Percentiles rank a stretch among this genome's conserved stretches.
phyloP scores from a whole-genome alignment of 2,888 invertebrate genomes.

The Oegoconia quadripuncta region DNA sequence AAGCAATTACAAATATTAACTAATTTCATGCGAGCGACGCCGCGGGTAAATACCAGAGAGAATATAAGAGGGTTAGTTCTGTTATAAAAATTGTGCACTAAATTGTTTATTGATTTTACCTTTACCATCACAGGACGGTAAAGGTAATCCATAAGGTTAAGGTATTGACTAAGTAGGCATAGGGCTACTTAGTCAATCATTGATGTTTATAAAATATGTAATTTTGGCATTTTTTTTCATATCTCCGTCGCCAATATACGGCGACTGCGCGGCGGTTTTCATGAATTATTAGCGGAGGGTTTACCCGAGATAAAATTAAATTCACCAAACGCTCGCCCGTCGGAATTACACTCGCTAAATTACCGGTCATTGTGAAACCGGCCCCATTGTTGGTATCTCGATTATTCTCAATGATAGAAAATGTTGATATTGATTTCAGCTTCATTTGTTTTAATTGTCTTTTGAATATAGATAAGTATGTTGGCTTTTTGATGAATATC shows the following conservation, averaged over 20 bases:
- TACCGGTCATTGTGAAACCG: conserved; percentile 55
- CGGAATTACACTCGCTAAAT: conserved; percentile 58
- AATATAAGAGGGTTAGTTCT: too few species aligned
- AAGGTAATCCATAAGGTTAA: too few species aligned
- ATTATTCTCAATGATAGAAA: conserved; percentile 46
- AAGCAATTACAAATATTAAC: too few species aligned
- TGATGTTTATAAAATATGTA: neutral
- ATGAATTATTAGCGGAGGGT: conserved; percentile 55
- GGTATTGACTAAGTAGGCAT: too few species aligned
- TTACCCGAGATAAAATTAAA: conserved; percentile 63
- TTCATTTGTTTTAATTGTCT: conserved; percentile 24
- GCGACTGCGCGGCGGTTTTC: conserved; percentile 34
- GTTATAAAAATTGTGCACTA: too few species aligned
- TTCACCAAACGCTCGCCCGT: conserved; percentile 45
- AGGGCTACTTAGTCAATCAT: neutral
- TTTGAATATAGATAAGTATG: conserved; percentile 13
- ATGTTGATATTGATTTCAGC: conserved; percentile 52
- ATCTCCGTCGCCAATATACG: conserved; percentile 11
- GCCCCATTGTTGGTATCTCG: conserved; percentile 43
- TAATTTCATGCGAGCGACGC: too few species aligned
- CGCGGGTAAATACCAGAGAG: too few species aligned
- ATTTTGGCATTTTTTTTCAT: conserved; percentile 12
- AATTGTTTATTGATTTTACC: too few species aligned
- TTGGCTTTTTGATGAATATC: too few species aligned
- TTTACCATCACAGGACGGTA: too few species aligned